Conservation (phyloP, 1,140 invertebrate genomes). For the Atta texana region DNA sequence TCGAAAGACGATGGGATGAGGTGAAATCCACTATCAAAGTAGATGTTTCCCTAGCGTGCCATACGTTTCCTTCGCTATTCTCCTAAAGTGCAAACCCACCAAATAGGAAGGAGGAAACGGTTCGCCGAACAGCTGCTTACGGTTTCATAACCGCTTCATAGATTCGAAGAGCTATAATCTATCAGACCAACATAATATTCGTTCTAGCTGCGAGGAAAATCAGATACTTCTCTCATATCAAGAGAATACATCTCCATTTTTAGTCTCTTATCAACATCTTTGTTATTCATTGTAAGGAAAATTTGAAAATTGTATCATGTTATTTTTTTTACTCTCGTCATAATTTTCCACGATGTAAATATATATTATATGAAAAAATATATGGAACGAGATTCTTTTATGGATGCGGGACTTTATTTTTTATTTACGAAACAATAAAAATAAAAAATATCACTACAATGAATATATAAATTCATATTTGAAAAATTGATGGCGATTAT, state of each 20-base stretch:
- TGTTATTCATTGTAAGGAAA: not conserved
- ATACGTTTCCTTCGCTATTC: conserved; percentile 76
- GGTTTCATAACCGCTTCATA: conserved; percentile 73
- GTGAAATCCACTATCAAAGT: conserved; percentile 78
- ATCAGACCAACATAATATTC: conserved; percentile 51
- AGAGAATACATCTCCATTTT: not conserved
- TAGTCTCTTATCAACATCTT: conserved; percentile 9
- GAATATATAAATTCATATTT: conserved; percentile 18
- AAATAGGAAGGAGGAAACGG: conserved; percentile 55
- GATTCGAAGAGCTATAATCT: conserved; percentile 60
- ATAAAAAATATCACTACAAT: not conserved
- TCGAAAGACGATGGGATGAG: conserved; percentile 36
- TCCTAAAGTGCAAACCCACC: conserved; percentile 68
- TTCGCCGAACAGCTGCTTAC: conserved; percentile 67
- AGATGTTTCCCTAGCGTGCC: conserved; percentile 76
- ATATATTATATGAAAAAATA: too few species aligned
- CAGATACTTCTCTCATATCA: conserved; percentile 1
- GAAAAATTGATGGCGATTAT: conserved; percentile 14
- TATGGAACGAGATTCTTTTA: not conserved
- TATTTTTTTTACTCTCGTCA: not conserved
- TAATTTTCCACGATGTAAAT: not conserved
- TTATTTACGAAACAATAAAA: not conserved
- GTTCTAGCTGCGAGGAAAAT: conserved; percentile 42
- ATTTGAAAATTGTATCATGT: not conserved
- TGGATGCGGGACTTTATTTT: not conserved